Percentiles rank a stretch among this genome's conserved stretches.
Evolutionary conservation across 2,113 vertebrate species (phyloP).

Genomic region (Antigone vipio): DNA sequence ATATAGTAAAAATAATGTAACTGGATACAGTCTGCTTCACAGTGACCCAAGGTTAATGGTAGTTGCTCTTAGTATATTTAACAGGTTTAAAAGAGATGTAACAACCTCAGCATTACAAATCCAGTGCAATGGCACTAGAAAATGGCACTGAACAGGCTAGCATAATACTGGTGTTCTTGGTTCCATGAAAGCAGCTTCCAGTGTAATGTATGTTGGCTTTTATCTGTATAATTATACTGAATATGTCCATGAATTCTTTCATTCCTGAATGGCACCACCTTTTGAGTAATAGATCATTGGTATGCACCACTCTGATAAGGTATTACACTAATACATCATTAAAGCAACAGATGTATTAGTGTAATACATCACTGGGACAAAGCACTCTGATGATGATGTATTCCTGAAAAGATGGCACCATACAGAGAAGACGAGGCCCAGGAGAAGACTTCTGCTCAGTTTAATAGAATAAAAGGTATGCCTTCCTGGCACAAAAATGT

Average conservation of each 20-base stretch:
- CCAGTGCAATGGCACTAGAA: not conserved
- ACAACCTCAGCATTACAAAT: conserved; percentile 49
- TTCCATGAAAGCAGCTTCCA: conserved; percentile 24
- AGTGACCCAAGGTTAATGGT: conserved; percentile 65
- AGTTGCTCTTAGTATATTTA: conserved; percentile 67
- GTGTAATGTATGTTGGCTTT: conserved; percentile 8
- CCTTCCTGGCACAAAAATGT: not conserved
- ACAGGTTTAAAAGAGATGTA: conserved; percentile 70
- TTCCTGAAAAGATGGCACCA: conserved; percentile 53
- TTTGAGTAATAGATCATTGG: conserved; percentile 61
- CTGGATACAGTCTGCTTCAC: conserved; percentile 61
- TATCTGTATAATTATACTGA: conserved; percentile 53
- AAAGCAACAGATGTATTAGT: conserved; percentile 71
- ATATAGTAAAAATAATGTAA: conserved; percentile 72
- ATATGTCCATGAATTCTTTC: conserved; percentile 52
- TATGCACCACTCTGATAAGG: conserved; percentile 68
- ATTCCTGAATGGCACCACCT: conserved; percentile 67
- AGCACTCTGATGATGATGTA: conserved; percentile 59
- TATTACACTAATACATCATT: conserved; percentile 74
- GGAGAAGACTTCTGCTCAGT: conserved; percentile 45
- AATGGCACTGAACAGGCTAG: not conserved
- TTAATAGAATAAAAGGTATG: conserved; percentile 32
- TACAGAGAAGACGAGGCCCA: conserved; percentile 4
- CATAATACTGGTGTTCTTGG: not conserved
- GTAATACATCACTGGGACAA: conserved; percentile 66